phyloP scores from a whole-genome alignment of 2,113 vertebrate genomes.

The Motacilla tschutschensis region DNA sequence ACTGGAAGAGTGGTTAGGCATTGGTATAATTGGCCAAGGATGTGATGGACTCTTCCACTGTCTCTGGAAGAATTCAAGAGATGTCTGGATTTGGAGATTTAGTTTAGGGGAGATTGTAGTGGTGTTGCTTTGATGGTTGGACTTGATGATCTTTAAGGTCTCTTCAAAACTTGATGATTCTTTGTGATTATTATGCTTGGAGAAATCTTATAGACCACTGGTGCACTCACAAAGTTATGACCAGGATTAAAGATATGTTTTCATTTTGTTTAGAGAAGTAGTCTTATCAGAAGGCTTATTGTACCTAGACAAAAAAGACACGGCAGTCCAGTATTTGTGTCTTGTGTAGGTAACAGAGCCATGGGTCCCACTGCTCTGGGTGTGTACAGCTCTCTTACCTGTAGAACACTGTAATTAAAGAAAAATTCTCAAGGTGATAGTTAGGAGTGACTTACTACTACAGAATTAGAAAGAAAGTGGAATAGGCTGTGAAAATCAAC shows the following conservation, averaged over 20 bases:
- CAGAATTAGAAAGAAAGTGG: neutral
- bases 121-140: neutral
- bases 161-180: neutral
- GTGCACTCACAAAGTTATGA: neutral
- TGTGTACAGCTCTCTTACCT: neutral
- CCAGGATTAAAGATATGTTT: neutral
- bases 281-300: neutral
- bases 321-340: neutral
- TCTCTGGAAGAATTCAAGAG: neutral
- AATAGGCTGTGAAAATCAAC: neutral
- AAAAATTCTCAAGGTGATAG: neutral
- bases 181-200: neutral
- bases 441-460: neutral
- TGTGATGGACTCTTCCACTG: neutral
- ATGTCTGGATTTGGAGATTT: neutral
- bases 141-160: neutral
- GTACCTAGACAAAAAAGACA: neutral
- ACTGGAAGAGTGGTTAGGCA: neutral
- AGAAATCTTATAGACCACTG: neutral
- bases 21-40: neutral
- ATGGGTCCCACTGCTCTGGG: neutral
- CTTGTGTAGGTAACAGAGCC: neutral
- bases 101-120: neutral
- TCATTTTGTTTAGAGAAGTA: neutral
- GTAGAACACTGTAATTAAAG: neutral